Percentiles rank a stretch among this genome's conserved stretches.
These are phyloP conservation scores for Tiliacea citrago DNA, from an alignment of 2,888 invertebrate species.

Conservation along the genomic window DNA sequence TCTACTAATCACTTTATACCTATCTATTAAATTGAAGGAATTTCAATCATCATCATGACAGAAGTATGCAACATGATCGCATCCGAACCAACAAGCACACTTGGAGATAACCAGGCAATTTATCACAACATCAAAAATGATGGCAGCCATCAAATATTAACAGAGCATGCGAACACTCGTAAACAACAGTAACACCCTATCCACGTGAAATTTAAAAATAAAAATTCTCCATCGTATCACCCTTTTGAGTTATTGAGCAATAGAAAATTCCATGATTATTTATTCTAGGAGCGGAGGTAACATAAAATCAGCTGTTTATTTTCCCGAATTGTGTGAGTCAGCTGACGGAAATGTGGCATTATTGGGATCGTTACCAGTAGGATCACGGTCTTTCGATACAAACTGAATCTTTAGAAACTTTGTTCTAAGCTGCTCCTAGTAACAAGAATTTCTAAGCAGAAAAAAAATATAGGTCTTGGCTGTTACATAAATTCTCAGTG, in stretches of 20 bases:
- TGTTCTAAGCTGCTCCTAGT: slow-evolving; percentile 21
- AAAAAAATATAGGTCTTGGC: slow-evolving; percentile 44
- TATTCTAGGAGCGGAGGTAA: slow-evolving; percentile 52
- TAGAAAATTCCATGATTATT: slow-evolving; percentile 58
- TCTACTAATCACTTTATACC: background rate
- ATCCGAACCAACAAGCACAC: slow-evolving; percentile 28
- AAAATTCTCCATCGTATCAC: slow-evolving; percentile 57
- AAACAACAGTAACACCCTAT: slow-evolving; percentile 65
- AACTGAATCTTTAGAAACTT: slow-evolving; percentile 8
- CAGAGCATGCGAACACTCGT: slow-evolving; percentile 64
- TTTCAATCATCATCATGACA: slow-evolving; percentile 10
- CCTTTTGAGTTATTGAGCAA: slow-evolving; percentile 65
- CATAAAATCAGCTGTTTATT: slow-evolving; percentile 59
- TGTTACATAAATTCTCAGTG: slow-evolving; percentile 55
- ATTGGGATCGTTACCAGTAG: slow-evolving; percentile 25
- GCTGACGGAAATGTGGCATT: slow-evolving; percentile 53
- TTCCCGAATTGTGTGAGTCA: slow-evolving; percentile 58
- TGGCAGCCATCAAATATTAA: slow-evolving; percentile 62
- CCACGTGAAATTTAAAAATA: slow-evolving; percentile 71
- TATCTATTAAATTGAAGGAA: slow-evolving; percentile 9
- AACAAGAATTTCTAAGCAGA: slow-evolving; percentile 35
- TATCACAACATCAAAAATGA: slow-evolving; percentile 63
- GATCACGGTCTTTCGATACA: slow-evolving; percentile 8
- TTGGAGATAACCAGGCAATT: slow-evolving; percentile 59
- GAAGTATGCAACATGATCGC: slow-evolving; percentile 31